These are phyloP conservation scores for Stomatorhinus walkeri DNA, from an alignment of 2,797 vertebrate species.

Conservation along the genomic window DNA sequence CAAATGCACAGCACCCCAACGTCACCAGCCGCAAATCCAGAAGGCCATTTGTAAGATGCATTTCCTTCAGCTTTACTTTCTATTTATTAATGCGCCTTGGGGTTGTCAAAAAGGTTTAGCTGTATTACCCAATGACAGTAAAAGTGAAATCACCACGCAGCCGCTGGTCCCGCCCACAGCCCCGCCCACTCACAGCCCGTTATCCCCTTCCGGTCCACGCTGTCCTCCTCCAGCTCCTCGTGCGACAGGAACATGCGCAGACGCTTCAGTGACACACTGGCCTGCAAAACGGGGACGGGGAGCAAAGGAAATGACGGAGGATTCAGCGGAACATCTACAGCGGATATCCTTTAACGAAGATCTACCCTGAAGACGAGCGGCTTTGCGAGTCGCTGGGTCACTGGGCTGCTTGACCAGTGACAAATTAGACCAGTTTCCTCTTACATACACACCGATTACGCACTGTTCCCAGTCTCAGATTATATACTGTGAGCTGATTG, in stretches of 20 bases:
- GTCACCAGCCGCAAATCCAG: background rate
- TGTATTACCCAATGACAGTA: background rate
- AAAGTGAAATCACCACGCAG: background rate
- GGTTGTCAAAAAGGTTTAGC: background rate
- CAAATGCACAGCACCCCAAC: background rate
- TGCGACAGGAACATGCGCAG: slow-evolving; percentile 88
- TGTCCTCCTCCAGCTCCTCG: slow-evolving; percentile 80
- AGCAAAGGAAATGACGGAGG: background rate
- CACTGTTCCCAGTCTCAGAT: background rate
- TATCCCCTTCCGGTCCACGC: slow-evolving; percentile 57
- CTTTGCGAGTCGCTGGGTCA: background rate
- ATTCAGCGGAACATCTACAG: background rate
- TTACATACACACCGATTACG: background rate
- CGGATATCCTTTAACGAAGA: background rate
- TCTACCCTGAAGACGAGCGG: background rate
- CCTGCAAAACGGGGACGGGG: slow-evolving; percentile 50
- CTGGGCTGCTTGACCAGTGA: background rate
- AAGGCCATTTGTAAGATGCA: background rate
- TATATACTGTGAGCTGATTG: background rate
- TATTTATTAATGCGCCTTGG: background rate
- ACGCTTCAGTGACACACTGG: slow-evolving; percentile 87
- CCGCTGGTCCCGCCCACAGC: background rate
- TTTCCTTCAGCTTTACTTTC: background rate
- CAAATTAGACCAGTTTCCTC: background rate
- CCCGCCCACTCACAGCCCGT: slow-evolving; percentile 59